Evolutionary conservation across 2,113 vertebrate genomes (phyloP).

Genomic region (Corythornis madagascariensis): DNA sequence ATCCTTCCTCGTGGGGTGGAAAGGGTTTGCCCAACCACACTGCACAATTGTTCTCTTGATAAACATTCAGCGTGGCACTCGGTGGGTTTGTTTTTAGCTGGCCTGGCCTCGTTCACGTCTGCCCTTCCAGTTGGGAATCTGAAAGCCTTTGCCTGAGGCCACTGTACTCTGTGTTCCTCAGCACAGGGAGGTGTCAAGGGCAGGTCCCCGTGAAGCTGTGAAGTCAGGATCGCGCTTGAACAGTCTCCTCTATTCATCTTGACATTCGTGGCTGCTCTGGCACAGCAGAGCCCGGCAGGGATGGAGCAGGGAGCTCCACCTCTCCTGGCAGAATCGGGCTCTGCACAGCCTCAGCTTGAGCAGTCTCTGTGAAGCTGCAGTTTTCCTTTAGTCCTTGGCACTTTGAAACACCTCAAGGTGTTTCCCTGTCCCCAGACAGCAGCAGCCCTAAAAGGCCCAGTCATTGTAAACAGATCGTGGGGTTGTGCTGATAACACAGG

Average conservation of each 20-base stretch:
- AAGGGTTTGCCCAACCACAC: not conserved
- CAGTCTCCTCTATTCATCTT: not conserved
- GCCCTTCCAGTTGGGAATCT: not conserved
- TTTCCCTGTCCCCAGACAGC: not conserved
- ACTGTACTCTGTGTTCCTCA: accelerated
- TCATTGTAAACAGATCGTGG: not conserved
- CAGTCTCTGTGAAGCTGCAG: not conserved
- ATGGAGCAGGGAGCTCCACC: not conserved
- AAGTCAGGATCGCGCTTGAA: not conserved
- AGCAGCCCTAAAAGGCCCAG: not conserved
- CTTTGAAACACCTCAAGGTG: no score
- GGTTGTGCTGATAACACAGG: not conserved
- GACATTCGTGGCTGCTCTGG: not conserved
- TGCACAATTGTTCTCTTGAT: not conserved
- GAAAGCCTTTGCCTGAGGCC: not conserved
- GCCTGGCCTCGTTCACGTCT: not conserved
- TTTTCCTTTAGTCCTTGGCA: not conserved
- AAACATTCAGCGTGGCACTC: not conserved
- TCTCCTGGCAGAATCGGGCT: not conserved
- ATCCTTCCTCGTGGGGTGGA: not conserved
- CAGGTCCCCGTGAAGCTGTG: not conserved
- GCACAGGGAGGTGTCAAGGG: not conserved
- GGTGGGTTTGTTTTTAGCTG: not conserved
- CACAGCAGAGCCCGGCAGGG: not conserved
- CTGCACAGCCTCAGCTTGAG: not conserved